phyloP scores from a whole-genome alignment of 2,113 vertebrate species.

The Suricata suricatta region DNA sequence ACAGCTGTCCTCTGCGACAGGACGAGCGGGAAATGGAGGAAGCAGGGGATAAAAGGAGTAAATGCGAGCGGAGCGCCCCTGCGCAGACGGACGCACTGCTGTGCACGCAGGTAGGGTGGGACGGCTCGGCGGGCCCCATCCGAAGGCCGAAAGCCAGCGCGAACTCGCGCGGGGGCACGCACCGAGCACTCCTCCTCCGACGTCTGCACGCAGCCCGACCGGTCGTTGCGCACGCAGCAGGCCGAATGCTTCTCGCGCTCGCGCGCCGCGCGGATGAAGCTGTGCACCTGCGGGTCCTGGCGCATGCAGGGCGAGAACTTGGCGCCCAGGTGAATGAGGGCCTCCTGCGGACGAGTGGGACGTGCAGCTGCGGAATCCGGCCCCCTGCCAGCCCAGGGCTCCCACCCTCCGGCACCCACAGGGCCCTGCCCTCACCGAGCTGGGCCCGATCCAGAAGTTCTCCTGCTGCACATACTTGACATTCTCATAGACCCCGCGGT shows the following conservation, averaged over 20 bases:
- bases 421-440: slow-evolving; percentile 88
- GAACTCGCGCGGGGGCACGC: neutral
- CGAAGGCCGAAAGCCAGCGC: no score
- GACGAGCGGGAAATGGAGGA: neutral
- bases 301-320: slow-evolving; percentile 99
- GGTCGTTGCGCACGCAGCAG: slow-evolving; percentile 97
- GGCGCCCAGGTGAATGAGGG: slow-evolving; percentile 97
- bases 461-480: slow-evolving; percentile 99
- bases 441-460: slow-evolving; percentile 99
- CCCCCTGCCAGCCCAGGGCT: accelerated
- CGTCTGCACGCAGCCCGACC: slow-evolving; percentile 96
- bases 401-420: neutral
- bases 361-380: neutral
- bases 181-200: slow-evolving; percentile 98
- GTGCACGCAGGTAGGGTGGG: no score
- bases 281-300: slow-evolving; percentile 95
- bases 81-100: no score
- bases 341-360: slow-evolving; percentile 86
- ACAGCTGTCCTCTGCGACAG: accelerated
- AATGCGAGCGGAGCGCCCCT: neutral
- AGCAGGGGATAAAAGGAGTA: accelerated
- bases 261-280: slow-evolving; percentile 91
- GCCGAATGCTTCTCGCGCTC: slow-evolving; percentile 94
- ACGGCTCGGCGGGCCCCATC: neutral
- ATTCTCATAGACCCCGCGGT: slow-evolving; percentile 98